Percentiles rank a stretch among this genome's conserved stretches.
phyloP scores from a whole-genome alignment of 2,888 invertebrate genomes.

The Sesia apiformis region DNA sequence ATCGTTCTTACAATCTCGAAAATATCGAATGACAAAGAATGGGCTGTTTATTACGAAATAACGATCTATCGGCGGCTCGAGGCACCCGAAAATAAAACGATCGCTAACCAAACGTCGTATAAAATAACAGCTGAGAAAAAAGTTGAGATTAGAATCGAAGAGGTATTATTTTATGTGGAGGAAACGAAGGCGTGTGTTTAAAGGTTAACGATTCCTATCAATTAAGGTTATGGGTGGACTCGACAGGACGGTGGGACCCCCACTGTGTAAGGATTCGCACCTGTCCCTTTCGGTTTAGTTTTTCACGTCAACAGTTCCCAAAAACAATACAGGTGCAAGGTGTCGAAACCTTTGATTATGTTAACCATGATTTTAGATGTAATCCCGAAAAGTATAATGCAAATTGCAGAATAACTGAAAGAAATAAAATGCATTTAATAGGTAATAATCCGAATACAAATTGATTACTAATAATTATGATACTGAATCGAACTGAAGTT shows the following conservation, averaged over 20 bases:
- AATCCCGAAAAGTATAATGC: background rate
- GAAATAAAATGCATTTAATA: too few species aligned
- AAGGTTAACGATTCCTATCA: conserved; percentile 74
- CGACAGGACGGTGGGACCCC: conserved; percentile 56
- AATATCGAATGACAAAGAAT: conserved; percentile 71
- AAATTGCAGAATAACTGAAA: too few species aligned
- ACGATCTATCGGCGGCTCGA: conserved; percentile 53
- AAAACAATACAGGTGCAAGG: conserved; percentile 56
- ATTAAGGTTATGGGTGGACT: conserved; percentile 69
- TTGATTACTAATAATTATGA: too few species aligned
- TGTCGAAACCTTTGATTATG: conserved; percentile 18
- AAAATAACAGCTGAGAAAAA: conserved; percentile 58
- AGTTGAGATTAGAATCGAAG: conserved; percentile 59
- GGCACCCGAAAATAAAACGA: conserved; percentile 72
- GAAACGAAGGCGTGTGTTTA: conserved; percentile 62
- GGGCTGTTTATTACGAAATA: conserved; percentile 69
- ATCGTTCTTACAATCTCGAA: conserved; percentile 44
- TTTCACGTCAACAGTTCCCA: conserved; percentile 51
- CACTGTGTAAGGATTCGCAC: conserved; percentile 63
- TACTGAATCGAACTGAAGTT: too few species aligned
- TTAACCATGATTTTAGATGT: conserved; percentile 19
- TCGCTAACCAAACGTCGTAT: conserved; percentile 37
- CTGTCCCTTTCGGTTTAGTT: conserved; percentile 55
- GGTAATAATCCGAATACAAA: too few species aligned
- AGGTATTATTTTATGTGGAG: conserved; percentile 57